These are phyloP conservation scores for Gallinago solitaria DNA, from an alignment of 2,797 vertebrate genomes.

Conservation along the genomic window DNA sequence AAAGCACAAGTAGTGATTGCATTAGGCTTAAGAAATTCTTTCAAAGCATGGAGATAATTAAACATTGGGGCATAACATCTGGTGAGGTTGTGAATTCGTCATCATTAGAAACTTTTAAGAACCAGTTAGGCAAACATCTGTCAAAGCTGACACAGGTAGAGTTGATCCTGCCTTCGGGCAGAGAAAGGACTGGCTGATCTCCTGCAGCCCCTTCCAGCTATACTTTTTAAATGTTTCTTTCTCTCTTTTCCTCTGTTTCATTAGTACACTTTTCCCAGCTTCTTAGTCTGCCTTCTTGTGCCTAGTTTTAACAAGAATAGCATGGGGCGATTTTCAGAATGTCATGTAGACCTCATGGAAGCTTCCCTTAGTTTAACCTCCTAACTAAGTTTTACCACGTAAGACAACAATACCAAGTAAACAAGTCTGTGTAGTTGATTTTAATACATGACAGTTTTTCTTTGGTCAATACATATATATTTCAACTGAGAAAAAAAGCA, in stretches of 20 bases:
- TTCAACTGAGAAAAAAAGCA: not conserved
- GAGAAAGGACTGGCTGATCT: not conserved
- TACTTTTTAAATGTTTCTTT: not conserved
- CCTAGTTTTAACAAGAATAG: not conserved
- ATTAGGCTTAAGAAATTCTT: slow-evolving; percentile 25
- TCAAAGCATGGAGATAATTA: not conserved
- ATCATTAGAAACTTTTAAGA: slow-evolving; percentile 23
- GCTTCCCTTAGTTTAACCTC: not conserved
- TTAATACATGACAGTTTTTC: not conserved
- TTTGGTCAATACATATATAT: not conserved
- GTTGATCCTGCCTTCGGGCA: slow-evolving; percentile 41
- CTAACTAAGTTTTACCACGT: not conserved
- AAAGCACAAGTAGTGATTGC: not conserved
- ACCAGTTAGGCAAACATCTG: slow-evolving; percentile 23
- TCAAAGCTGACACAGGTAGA: not conserved
- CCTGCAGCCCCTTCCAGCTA: not conserved
- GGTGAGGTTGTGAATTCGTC: not conserved
- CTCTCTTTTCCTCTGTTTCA: not conserved
- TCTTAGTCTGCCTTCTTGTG: not conserved
- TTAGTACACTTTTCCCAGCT: not conserved
- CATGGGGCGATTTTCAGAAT: not conserved
- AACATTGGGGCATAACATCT: slow-evolving; percentile 17
- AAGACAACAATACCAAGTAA: not conserved
- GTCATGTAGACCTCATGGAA: not conserved
- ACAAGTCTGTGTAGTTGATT: not conserved